A percentile compares a stretch with the other conserved stretches of the same genome.
These are phyloP conservation scores for Cerastoderma edule DNA, from an alignment of 2,888 invertebrate genomes.

Conservation along the genomic window DNA sequence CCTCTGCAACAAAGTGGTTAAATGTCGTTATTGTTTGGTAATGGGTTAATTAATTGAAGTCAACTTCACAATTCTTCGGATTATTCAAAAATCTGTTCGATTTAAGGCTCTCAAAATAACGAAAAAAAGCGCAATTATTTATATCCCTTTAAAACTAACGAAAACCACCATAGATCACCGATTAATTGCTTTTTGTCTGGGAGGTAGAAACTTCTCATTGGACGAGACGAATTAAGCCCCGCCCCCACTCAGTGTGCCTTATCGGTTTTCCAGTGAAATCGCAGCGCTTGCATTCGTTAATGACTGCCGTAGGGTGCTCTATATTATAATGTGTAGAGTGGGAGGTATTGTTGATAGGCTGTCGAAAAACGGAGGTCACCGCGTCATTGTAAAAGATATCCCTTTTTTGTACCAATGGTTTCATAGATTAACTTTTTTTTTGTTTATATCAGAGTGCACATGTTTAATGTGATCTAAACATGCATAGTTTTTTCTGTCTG, in stretches of 20 bases:
- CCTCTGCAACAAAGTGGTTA: too few species aligned
- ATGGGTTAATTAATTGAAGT: too few species aligned
- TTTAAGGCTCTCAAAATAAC: too few species aligned
- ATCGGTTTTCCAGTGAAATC: constrained; percentile 19
- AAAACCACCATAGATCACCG: background rate
- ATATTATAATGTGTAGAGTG: constrained; percentile 17
- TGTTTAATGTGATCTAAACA: too few species aligned
- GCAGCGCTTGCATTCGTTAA: constrained; percentile 6
- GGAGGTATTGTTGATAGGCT: constrained; percentile 21
- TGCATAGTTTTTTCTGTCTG: too few species aligned
- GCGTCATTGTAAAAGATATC: constrained; percentile 17
- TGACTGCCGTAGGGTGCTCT: constrained; percentile 10
- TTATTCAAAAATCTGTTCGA: too few species aligned
- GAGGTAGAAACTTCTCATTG: background rate
- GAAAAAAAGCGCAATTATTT: too few species aligned
- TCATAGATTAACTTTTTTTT: too few species aligned
- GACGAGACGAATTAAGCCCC: background rate
- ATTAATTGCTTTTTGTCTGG: constrained; percentile 22
- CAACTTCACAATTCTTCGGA: too few species aligned
- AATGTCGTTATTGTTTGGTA: too few species aligned
- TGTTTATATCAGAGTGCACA: too few species aligned
- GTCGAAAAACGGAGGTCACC: constrained; percentile 10
- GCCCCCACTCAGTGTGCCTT: constrained; percentile 10
- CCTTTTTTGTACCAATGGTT: too few species aligned
- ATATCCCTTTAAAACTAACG: background rate